Conservation (phyloP, 2,888 invertebrate species). For the Orthosia gracilis region DNA sequence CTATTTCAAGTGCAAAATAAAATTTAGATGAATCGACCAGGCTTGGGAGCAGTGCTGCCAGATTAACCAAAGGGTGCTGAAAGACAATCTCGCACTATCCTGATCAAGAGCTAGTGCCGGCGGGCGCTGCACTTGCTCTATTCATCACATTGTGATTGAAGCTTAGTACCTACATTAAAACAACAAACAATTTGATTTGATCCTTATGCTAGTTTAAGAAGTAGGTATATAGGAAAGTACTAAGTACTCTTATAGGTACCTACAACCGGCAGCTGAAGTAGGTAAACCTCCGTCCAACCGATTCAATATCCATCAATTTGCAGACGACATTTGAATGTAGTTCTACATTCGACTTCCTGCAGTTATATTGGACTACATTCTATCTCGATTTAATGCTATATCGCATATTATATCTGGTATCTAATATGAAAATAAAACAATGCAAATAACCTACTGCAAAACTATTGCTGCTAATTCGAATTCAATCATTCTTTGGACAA, state of each 20-base stretch:
- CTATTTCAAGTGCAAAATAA: too few species aligned
- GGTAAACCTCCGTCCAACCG: conserved; percentile 1
- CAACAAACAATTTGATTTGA: background rate
- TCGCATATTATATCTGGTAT: background rate
- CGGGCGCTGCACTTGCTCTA: too few species aligned
- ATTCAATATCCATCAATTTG: conserved; percentile 50
- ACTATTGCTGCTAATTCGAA: background rate
- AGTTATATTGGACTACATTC: conserved; percentile 13
- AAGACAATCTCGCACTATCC: too few species aligned
- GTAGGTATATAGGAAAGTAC: background rate
- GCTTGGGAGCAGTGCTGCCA: too few species aligned
- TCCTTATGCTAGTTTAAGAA: background rate
- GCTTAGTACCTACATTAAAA: too few species aligned
- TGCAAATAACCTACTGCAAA: background rate
- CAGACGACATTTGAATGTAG: conserved; percentile 31
- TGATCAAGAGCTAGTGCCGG: too few species aligned
- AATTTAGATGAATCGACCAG: too few species aligned
- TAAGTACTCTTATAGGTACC: background rate
- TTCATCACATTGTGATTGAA: too few species aligned
- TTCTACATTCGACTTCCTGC: conserved; percentile 42
- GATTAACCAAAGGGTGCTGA: too few species aligned
- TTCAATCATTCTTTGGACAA: conserved; percentile 8
- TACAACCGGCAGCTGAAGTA: background rate
- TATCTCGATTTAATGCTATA: conserved; percentile 13
- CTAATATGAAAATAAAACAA: background rate